Percentiles rank a stretch among this genome's conserved stretches.
Evolutionary conservation across 2,797 vertebrate species (phyloP).

Genomic region (Merluccius polli): DNA sequence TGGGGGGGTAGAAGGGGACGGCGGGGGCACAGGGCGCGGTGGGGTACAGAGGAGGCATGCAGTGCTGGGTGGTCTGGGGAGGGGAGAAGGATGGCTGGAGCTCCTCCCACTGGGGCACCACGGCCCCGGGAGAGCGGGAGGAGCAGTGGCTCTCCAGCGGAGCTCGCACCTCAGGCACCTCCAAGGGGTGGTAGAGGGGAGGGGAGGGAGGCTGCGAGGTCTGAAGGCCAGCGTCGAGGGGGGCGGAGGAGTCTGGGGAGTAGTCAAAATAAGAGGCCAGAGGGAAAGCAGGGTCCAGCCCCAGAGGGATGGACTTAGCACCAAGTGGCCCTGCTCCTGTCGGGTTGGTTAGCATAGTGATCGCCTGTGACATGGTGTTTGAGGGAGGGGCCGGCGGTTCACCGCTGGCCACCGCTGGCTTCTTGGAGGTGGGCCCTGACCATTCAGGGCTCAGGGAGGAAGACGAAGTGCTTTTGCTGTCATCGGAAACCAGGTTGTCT

Average conservation of each 20-base stretch:
- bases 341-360: constrained; percentile 54
- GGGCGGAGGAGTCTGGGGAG: neutral
- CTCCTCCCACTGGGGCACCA: constrained; percentile 77
- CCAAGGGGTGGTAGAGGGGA: constrained; percentile 54
- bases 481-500: constrained; percentile 49
- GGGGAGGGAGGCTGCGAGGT: neutral
- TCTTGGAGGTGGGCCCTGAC: constrained; percentile 72
- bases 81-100: constrained; percentile 10
- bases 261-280: neutral
- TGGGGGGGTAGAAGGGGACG: neutral
- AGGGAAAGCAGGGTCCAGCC: constrained; percentile 29
- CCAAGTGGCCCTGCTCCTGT: constrained; percentile 54
- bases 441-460: constrained; percentile 35
- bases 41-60: neutral
- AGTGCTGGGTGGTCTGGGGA: neutral
- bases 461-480: constrained; percentile 22
- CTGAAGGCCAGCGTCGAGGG: neutral
- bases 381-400: constrained; percentile 62
- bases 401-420: constrained; percentile 55
- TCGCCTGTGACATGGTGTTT: constrained; percentile 55
- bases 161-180: constrained; percentile 70
- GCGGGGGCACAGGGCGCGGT: neutral
- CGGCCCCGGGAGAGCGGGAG: constrained; percentile 69
- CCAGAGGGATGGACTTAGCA: constrained; percentile 58
- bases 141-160: constrained; percentile 70